phyloP scores from a whole-genome alignment of 2,888 invertebrate genomes.

The Folsomia manolachei region DNA sequence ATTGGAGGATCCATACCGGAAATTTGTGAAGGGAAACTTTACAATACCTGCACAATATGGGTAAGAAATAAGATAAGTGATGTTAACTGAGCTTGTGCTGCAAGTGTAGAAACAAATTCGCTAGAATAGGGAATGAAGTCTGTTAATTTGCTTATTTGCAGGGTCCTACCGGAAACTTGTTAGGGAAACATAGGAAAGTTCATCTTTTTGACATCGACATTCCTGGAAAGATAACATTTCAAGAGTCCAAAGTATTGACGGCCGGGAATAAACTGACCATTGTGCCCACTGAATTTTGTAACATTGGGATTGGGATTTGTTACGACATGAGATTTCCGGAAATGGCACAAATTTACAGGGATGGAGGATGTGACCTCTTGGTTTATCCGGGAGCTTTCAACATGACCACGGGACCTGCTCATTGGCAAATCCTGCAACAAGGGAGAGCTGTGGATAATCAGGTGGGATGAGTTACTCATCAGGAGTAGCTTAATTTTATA shows the following conservation, averaged over 20 bases:
- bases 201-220: slow-evolving; percentile 96
- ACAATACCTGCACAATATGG: slow-evolving; percentile 88
- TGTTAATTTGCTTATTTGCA: neutral
- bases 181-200: slow-evolving; percentile 83
- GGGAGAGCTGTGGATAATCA: slow-evolving; percentile 85
- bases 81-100: too few relatives aligned
- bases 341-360: slow-evolving; percentile 64
- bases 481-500: neutral
- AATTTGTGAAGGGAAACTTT: slow-evolving; percentile 63
- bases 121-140: too few relatives aligned
- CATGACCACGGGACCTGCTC: slow-evolving; percentile 90
- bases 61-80: slow-evolving; percentile 47
- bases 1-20: slow-evolving; percentile 92
- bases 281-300: slow-evolving; percentile 68
- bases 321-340: slow-evolving; percentile 92
- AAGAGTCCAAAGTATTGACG: slow-evolving; percentile 80
- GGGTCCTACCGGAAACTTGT: slow-evolving; percentile 65
- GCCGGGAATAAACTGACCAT: slow-evolving; percentile 72
- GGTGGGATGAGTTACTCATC: slow-evolving; percentile 49
- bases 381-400: slow-evolving; percentile 95
- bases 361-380: slow-evolving; percentile 70
- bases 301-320: slow-evolving; percentile 88
- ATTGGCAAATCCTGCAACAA: slow-evolving; percentile 83
- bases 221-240: slow-evolving; percentile 77
- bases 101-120: too few relatives aligned